These are phyloP conservation scores for Eulithis testata DNA, from an alignment of 2,888 invertebrate species.

Conservation along the genomic window DNA sequence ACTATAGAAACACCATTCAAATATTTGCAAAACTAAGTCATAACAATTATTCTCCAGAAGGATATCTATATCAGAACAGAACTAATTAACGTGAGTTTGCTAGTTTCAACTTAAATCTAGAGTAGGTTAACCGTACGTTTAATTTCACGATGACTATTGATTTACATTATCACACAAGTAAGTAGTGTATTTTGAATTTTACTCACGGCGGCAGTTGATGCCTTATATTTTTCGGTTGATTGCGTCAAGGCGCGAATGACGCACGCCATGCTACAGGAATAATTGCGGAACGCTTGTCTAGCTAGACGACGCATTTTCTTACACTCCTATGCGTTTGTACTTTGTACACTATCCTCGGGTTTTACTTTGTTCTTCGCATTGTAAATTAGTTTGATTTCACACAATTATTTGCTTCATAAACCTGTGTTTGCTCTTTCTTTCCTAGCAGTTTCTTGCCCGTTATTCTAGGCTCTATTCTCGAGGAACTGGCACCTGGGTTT, in stretches of 20 bases:
- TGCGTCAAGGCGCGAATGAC: conserved; percentile 67
- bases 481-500: too few species aligned
- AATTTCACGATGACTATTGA: background rate
- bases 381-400: conserved; percentile 6
- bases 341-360: conserved; percentile 2
- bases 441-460: too few species aligned
- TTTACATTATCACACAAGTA: background rate
- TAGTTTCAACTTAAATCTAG: too few species aligned
- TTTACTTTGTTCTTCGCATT: conserved; percentile 17
- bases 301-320: conserved; percentile 52
- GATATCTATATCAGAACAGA: too few species aligned
- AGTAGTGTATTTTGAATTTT: conserved; percentile 20
- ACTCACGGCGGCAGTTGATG: conserved; percentile 44
- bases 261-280: conserved; percentile 67
- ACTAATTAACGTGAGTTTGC: too few species aligned
- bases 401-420: conserved; percentile 10
- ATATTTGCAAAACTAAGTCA: too few species aligned
- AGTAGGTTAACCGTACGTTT: background rate
- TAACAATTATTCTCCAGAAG: too few species aligned
- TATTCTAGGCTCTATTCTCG: too few species aligned
- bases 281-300: conserved; percentile 63
- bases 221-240: conserved; percentile 58
- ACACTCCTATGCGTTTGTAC: conserved; percentile 12
- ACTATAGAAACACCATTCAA: too few species aligned
- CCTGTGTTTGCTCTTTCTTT: background rate